A percentile compares a stretch with the other conserved stretches of the same genome.
phyloP scores from a whole-genome alignment of 2,113 vertebrate genomes.

The Trematocara unimaculatum region DNA sequence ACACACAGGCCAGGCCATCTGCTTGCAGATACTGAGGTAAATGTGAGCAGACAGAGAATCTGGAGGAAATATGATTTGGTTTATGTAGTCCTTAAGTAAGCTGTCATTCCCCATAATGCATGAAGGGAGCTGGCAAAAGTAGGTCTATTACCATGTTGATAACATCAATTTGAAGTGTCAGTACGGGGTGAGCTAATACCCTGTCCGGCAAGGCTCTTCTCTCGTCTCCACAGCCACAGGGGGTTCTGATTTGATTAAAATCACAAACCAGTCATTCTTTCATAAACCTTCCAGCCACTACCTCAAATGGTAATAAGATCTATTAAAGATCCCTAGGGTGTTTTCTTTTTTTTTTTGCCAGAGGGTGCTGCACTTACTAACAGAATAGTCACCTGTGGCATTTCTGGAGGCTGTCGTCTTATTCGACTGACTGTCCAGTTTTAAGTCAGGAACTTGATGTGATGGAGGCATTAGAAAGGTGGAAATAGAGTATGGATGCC shows the following conservation, averaged over 20 bases:
- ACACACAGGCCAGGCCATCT: slow-evolving; percentile 35
- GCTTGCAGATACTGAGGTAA: slow-evolving; percentile 29
- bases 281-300: neutral
- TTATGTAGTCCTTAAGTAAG: slow-evolving; percentile 60
- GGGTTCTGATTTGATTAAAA: slow-evolving; percentile 54
- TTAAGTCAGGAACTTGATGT: neutral
- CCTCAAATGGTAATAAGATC: slow-evolving; percentile 17
- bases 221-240: slow-evolving; percentile 13
- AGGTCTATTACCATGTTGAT: slow-evolving; percentile 61
- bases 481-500: neutral
- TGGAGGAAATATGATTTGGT: slow-evolving; percentile 59
- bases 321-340: neutral
- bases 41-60: slow-evolving; percentile 49
- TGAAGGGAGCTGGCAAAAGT: slow-evolving; percentile 49
- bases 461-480: neutral
- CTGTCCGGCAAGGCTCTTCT: slow-evolving; percentile 1
- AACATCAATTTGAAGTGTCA: slow-evolving; percentile 63
- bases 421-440: neutral
- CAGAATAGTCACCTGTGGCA: neutral
- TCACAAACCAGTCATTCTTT: slow-evolving; percentile 34
- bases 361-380: neutral
- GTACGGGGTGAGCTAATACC: slow-evolving; percentile 35
- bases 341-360: neutral
- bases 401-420: neutral
- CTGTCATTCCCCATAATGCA: slow-evolving; percentile 54